Conservation (phyloP, 2,113 vertebrate species). For the Ammodytes dubius region DNA sequence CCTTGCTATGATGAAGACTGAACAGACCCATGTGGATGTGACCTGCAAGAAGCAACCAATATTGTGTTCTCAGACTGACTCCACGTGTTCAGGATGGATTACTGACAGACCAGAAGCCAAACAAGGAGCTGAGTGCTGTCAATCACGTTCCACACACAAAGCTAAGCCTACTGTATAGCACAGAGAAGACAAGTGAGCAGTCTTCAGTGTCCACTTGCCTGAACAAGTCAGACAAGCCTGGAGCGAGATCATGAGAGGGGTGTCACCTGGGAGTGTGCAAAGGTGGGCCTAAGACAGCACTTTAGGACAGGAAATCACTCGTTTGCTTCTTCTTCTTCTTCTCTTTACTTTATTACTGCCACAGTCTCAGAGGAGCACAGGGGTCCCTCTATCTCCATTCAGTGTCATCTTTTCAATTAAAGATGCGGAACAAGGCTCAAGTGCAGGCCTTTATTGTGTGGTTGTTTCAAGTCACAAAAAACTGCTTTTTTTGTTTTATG, state of each 20-base stretch:
- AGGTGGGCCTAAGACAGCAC: conserved; percentile 47
- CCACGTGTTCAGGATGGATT: conserved; percentile 3
- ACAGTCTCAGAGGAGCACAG: conserved; percentile 45
- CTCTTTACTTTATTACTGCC: conserved; percentile 11
- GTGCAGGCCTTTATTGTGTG: conserved; percentile 23
- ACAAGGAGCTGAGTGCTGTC: conserved; percentile 35
- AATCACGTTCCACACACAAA: conserved; percentile 67
- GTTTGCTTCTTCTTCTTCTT: background rate
- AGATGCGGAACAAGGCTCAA: conserved; percentile 39
- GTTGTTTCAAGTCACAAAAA: conserved; percentile 50
- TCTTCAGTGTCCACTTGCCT: conserved; percentile 45
- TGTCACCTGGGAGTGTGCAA: conserved; percentile 58
- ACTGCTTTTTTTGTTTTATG: conserved; percentile 40
- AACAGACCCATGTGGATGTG: conserved; percentile 9
- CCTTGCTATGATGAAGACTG: conserved; percentile 8
- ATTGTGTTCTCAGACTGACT: conserved; percentile 7
- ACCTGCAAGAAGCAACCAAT: background rate
- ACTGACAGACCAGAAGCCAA: conserved; percentile 23
- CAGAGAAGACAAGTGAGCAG: conserved; percentile 42
- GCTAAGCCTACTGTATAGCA: conserved; percentile 63
- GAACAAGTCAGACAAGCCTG: conserved; percentile 20
- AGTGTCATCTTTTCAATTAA: conserved; percentile 38
- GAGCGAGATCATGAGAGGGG: conserved; percentile 20
- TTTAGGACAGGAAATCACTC: conserved; percentile 15
- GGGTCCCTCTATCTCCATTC: conserved; percentile 32